Conservation (phyloP, 23 tunicate species). For the Trididemnum nubilum region DNA sequence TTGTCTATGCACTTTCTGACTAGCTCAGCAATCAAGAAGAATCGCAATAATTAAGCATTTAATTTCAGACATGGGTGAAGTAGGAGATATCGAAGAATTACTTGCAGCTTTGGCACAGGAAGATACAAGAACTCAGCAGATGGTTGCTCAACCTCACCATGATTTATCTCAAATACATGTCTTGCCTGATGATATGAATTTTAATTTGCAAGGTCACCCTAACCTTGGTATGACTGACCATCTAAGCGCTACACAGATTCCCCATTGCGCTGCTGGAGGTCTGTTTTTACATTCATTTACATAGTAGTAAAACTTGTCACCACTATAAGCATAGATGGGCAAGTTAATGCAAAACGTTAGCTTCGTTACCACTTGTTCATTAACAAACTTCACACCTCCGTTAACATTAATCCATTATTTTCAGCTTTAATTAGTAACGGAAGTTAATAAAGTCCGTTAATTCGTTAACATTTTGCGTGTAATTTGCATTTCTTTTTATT, state of each 20-base stretch:
- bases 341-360: too few relatives aligned
- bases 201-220: neutral
- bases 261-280: neutral
- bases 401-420: too few relatives aligned
- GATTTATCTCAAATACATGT: constrained; percentile 2
- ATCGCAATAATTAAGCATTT: too few relatives aligned
- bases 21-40: too few relatives aligned
- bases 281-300: neutral
- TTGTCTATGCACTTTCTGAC: too few relatives aligned
- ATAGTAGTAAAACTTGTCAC: neutral
- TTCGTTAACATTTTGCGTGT: too few relatives aligned
- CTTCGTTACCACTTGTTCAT: too few relatives aligned
- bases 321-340: too few relatives aligned
- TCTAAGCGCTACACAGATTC: neutral
- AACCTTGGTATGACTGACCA: neutral
- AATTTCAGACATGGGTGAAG: constrained; percentile 43
- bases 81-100: constrained; percentile 37
- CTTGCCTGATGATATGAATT: constrained; percentile 10
- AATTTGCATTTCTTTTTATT: too few relatives aligned
- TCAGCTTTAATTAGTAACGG: too few relatives aligned
- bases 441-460: too few relatives aligned
- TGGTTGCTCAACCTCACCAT: constrained; percentile 2
- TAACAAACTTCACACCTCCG: too few relatives aligned
- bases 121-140: constrained; percentile 19
- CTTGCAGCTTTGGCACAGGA: constrained; percentile 51